A percentile compares a stretch with the other conserved stretches of the same genome.
Evolutionary conservation across 2,113 vertebrate genomes (phyloP).

Genomic region (Microtus montanus): DNA sequence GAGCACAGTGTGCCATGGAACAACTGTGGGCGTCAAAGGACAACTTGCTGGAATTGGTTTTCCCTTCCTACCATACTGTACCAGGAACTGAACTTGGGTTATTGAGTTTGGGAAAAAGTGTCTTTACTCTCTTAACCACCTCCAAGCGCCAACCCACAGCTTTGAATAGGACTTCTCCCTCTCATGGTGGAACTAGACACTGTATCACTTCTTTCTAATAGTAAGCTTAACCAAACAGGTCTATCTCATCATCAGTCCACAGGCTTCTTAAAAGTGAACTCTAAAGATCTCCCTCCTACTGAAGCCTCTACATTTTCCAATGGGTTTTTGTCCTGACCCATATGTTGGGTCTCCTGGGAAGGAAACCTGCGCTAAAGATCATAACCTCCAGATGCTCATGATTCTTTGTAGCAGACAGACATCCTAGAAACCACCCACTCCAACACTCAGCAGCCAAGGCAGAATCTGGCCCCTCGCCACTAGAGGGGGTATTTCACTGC

Average conservation of each 20-base stretch:
- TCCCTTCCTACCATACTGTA: neutral
- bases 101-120: no score
- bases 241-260: slow-evolving; percentile 33
- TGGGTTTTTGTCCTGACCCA: neutral
- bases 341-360: slow-evolving; percentile 16
- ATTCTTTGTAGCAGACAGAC: slow-evolving; percentile 30
- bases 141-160: neutral
- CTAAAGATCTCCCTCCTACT: neutral
- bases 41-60: neutral
- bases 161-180: neutral
- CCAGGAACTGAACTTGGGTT: neutral
- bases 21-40: neutral
- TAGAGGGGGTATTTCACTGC: slow-evolving; percentile 78
- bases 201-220: slow-evolving; percentile 1
- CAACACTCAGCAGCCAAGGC: neutral
- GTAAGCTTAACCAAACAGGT: neutral
- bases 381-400: slow-evolving; percentile 6
- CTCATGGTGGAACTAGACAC: neutral
- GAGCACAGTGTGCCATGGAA: neutral
- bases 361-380: neutral
- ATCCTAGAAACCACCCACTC: neutral
- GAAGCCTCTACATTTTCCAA: neutral
- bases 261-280: slow-evolving; percentile 27
- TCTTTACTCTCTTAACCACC: neutral
- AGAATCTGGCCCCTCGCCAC: slow-evolving; percentile 73